phyloP scores from a whole-genome alignment of 1,140 invertebrate species.

The Mya arenaria region DNA sequence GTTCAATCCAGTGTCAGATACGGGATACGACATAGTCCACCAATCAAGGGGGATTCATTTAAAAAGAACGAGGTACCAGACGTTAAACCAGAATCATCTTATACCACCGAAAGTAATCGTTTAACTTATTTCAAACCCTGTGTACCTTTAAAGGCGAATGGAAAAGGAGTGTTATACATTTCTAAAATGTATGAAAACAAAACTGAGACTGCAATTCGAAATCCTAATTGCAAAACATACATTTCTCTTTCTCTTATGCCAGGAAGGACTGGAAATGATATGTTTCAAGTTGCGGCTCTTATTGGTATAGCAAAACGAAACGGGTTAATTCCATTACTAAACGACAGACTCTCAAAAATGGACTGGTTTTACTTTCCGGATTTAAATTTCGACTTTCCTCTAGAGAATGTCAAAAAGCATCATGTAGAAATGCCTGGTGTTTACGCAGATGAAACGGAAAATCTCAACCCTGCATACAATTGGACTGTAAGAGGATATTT shows the following conservation, averaged over 20 bases:
- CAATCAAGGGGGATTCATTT: too few species aligned
- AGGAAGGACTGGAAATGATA: conserved; percentile 52
- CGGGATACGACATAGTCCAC: too few species aligned
- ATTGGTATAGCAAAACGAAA: conserved; percentile 24
- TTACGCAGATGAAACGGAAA: not conserved
- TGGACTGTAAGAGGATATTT: conserved; percentile 27
- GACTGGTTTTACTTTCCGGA: conserved; percentile 13
- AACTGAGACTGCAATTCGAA: too few species aligned
- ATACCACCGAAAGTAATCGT: too few species aligned
- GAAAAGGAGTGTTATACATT: too few species aligned
- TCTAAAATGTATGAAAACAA: too few species aligned
- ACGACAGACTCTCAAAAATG: not conserved
- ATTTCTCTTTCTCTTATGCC: not conserved
- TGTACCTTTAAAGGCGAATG: too few species aligned
- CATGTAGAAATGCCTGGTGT: not conserved
- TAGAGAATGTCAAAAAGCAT: not conserved
- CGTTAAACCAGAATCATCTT: too few species aligned
- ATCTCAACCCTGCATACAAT: not conserved
- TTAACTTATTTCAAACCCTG: too few species aligned
- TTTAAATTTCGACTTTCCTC: not conserved
- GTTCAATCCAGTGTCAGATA: too few species aligned
- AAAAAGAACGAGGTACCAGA: too few species aligned
- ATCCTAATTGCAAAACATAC: conserved; percentile 19
- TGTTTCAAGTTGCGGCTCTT: conserved; percentile 51
- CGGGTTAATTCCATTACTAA: conserved; percentile 9